These are phyloP conservation scores for Oplegnathus fasciatus DNA, from an alignment of 2,113 vertebrate genomes.

Conservation along the genomic window DNA sequence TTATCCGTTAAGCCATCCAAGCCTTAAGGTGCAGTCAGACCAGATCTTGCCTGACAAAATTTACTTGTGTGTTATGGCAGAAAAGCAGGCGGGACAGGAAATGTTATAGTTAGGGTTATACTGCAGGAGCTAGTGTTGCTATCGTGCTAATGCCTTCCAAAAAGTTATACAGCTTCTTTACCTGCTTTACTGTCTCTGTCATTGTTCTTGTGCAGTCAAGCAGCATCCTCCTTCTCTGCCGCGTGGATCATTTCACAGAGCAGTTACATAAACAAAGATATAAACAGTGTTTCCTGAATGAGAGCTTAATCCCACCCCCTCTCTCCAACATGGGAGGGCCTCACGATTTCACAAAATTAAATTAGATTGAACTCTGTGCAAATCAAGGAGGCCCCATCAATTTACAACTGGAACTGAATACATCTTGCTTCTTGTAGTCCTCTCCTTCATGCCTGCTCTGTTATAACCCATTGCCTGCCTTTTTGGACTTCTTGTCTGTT, in stretches of 20 bases:
- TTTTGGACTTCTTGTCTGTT: too few relatives aligned
- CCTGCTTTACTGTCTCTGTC: background rate
- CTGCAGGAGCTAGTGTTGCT: too few relatives aligned
- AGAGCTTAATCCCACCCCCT: background rate
- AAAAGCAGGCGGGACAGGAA: background rate
- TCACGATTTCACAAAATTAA: background rate
- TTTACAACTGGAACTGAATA: too few relatives aligned
- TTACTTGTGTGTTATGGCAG: background rate
- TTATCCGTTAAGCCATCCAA: background rate
- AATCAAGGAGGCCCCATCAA: background rate
- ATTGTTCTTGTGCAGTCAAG: background rate
- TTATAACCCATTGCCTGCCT: too few relatives aligned
- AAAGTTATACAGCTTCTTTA: background rate
- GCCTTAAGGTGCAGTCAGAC: background rate
- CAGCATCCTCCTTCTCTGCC: background rate
- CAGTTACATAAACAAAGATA: background rate
- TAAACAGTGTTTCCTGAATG: background rate
- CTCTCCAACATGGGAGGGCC: too few relatives aligned
- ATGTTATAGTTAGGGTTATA: background rate
- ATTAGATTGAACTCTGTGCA: background rate
- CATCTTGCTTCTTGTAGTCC: too few relatives aligned
- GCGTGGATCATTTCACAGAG: background rate
- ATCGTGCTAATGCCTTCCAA: background rate
- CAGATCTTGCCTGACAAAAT: background rate
- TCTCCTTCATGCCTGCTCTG: too few relatives aligned